These are phyloP conservation scores for Leuciscus idus DNA, from an alignment of 2,113 vertebrate species.

Conservation along the genomic window DNA sequence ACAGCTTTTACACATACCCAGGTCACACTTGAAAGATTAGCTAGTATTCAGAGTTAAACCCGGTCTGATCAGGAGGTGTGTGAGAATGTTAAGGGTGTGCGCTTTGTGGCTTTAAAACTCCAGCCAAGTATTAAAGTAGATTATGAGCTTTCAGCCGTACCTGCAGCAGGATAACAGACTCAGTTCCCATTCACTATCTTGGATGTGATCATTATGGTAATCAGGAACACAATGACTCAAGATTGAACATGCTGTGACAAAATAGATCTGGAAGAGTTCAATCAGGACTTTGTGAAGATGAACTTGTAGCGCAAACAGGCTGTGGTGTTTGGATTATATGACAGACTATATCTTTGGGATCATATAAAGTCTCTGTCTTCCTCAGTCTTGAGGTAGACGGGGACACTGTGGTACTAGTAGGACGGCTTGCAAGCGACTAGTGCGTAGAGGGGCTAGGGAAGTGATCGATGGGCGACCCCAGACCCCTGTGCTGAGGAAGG, in stretches of 20 bases:
- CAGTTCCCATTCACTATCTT: not conserved
- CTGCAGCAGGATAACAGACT: constrained; percentile 30
- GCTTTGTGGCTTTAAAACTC: constrained; percentile 65
- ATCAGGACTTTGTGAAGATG: constrained; percentile 5
- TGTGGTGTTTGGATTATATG: constrained; percentile 8
- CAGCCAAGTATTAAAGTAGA: constrained; percentile 71
- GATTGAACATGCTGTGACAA: not conserved
- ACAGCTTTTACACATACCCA: not conserved
- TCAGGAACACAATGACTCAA: not conserved
- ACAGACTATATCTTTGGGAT: not conserved
- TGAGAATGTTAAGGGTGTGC: constrained; percentile 54
- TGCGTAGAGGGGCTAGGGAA: constrained; percentile 63
- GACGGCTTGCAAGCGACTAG: constrained; percentile 67
- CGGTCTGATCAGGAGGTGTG: constrained; percentile 49
- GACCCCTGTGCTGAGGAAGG: constrained; percentile 62
- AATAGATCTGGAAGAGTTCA: not conserved
- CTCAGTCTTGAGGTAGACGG: constrained; percentile 22
- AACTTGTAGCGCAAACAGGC: not conserved
- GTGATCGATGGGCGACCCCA: constrained; percentile 61
- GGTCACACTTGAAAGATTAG: constrained; percentile 66
- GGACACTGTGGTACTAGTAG: constrained; percentile 58
- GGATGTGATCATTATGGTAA: constrained; percentile 2
- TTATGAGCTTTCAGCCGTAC: constrained; percentile 66
- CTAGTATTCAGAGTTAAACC: constrained; percentile 56
- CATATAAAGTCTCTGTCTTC: not conserved